Conservation (phyloP, 2,113 vertebrate genomes). For the Paramormyrops kingsleyae region DNA sequence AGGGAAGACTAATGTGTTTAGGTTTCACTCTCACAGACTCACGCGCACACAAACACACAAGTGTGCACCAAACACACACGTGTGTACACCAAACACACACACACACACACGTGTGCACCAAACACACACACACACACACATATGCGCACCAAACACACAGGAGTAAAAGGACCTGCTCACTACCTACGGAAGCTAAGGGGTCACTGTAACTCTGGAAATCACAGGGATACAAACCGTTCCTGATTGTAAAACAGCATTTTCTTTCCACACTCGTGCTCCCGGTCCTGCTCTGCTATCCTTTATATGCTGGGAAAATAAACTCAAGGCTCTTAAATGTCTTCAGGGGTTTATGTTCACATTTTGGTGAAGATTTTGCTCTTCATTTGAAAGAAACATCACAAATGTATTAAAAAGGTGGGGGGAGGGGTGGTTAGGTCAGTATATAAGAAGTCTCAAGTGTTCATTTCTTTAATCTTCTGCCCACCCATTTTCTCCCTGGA, state of each 20-base stretch:
- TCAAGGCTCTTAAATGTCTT: constrained; percentile 8
- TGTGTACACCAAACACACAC: neutral
- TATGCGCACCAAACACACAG: neutral
- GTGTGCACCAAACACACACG: neutral
- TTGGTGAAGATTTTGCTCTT: constrained; percentile 6
- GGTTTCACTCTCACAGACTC: neutral
- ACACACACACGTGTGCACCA: neutral
- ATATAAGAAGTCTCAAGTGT: neutral
- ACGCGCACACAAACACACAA: neutral
- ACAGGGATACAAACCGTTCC: neutral
- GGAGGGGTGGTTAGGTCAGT: neutral
- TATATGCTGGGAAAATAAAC: neutral
- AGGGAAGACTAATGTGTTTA: neutral
- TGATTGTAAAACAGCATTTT: neutral
- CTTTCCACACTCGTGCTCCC: neutral
- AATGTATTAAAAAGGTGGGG: neutral
- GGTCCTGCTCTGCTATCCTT: neutral
- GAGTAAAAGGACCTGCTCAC: neutral
- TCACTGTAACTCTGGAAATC: neutral
- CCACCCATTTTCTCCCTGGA: neutral
- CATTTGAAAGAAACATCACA: constrained; percentile 14
- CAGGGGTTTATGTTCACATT: constrained; percentile 3
- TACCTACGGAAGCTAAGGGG: neutral
- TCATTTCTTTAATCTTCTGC: constrained; percentile 5
- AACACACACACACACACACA: neutral